Conservation (phyloP, 2,113 vertebrate species). For the Pseudopipra pipra region DNA sequence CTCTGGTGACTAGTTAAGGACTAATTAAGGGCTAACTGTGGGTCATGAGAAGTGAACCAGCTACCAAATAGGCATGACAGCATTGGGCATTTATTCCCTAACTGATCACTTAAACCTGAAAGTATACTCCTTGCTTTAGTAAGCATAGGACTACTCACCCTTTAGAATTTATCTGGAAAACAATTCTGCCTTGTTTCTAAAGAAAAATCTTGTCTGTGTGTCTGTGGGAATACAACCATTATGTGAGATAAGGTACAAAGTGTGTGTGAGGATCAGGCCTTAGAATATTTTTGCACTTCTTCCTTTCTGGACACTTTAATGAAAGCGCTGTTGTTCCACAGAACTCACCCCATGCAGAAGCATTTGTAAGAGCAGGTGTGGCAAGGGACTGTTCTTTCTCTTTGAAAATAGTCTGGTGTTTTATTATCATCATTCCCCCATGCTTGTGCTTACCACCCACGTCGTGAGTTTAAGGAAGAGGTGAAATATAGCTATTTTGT, state of each 20-base stretch:
- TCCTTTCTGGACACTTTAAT: neutral
- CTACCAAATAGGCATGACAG: neutral
- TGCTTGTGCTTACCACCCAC: neutral
- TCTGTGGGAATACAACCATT: neutral
- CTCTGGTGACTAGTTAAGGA: constrained; percentile 2
- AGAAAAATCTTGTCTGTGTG: neutral
- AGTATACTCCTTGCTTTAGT: neutral
- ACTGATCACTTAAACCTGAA: neutral
- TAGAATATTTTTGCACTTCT: neutral
- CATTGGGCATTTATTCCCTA: neutral
- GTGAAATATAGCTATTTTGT: neutral
- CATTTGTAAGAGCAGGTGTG: neutral
- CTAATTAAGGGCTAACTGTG: constrained; percentile 9
- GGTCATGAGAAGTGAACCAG: neutral
- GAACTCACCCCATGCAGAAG: neutral
- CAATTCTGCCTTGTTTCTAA: neutral
- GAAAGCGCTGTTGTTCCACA: neutral
- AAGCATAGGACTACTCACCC: neutral
- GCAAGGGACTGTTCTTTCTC: neutral
- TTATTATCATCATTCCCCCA: neutral
- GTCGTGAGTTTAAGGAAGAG: neutral
- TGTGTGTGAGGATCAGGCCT: neutral
- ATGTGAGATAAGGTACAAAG: neutral
- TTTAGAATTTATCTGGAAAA: neutral
- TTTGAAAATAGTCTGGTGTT: neutral